Percentiles rank a stretch among this genome's conserved stretches.
phyloP scores from a whole-genome alignment of 2,888 invertebrate genomes.

The Blastobasis adustella region DNA sequence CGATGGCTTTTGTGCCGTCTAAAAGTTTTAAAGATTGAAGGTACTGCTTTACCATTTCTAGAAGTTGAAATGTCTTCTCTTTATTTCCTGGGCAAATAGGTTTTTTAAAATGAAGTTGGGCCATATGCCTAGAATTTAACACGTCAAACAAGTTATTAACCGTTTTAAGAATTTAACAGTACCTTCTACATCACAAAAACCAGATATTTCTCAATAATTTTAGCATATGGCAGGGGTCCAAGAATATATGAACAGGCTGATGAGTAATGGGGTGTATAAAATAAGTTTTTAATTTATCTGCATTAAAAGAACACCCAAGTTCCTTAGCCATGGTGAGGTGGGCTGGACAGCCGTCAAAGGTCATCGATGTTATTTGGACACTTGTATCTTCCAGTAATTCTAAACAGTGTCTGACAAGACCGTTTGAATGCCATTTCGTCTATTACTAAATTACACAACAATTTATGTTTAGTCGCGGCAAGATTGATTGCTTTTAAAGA shows the following conservation, averaged over 20 bases:
- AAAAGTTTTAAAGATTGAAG: neutral
- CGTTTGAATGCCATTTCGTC: conserved; percentile 19
- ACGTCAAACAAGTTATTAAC: conserved; percentile 13
- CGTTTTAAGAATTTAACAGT: conserved; percentile 11
- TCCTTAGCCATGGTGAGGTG: too few relatives aligned
- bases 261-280: neutral
- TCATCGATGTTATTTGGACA: conserved; percentile 9
- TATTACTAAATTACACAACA: conserved; percentile 2
- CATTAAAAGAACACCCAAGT: too few relatives aligned
- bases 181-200: conserved; percentile 8
- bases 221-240: conserved; percentile 14
- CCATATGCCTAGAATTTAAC: conserved; percentile 4
- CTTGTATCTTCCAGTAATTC: conserved; percentile 13
- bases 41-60: neutral
- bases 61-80: neutral
- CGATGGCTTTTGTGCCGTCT: too few relatives aligned
- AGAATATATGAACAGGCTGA: conserved; percentile 6
- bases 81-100: conserved; percentile 1
- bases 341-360: too few relatives aligned
- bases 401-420: conserved; percentile 12
- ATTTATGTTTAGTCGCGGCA: neutral
- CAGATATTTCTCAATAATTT: conserved; percentile 14
- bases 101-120: conserved; percentile 5
- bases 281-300: too few relatives aligned
- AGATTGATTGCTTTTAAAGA: conserved; percentile 6